Evolutionary conservation across 1,140 invertebrate genomes (phyloP).

Genomic region (Hyposmocoma kahamanoa): DNA sequence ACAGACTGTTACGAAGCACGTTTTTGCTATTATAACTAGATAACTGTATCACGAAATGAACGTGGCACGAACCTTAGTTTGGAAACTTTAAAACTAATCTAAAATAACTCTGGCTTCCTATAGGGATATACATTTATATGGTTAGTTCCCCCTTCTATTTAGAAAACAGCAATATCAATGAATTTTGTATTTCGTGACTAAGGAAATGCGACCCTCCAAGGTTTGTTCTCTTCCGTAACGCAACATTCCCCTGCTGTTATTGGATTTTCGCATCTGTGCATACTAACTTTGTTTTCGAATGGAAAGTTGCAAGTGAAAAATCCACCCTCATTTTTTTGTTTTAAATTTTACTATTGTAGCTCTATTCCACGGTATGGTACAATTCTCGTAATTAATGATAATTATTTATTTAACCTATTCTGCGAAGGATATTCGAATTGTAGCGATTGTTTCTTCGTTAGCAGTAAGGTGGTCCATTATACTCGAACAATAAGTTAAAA

Average conservation of each 20-base stretch:
- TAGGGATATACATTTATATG: not conserved
- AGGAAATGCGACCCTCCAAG: constrained; percentile 54
- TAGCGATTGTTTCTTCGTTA: no score
- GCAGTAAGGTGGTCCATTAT: no score
- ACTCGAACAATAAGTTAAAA: no score
- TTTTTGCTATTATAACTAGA: no score
- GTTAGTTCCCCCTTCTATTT: constrained; percentile 21
- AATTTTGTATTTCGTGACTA: constrained; percentile 61
- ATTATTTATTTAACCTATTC: no score
- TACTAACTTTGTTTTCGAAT: constrained; percentile 53
- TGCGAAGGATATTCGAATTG: no score
- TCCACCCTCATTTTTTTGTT: constrained; percentile 19
- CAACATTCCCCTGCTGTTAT: constrained; percentile 55
- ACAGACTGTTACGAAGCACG: no score
- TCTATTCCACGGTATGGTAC: no score
- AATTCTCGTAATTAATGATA: no score
- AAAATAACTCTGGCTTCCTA: not conserved
- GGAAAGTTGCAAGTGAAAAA: constrained; percentile 38
- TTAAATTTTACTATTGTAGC: constrained; percentile 2
- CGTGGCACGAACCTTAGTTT: not conserved
- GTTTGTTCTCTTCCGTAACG: constrained; percentile 30
- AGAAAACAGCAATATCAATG: constrained; percentile 55
- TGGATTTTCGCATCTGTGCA: constrained; percentile 61
- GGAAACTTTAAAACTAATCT: not conserved
- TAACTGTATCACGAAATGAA: constrained; percentile 13